These are phyloP conservation scores for Dendrolimus houi DNA, from an alignment of 2,888 invertebrate genomes.

Conservation along the genomic window DNA sequence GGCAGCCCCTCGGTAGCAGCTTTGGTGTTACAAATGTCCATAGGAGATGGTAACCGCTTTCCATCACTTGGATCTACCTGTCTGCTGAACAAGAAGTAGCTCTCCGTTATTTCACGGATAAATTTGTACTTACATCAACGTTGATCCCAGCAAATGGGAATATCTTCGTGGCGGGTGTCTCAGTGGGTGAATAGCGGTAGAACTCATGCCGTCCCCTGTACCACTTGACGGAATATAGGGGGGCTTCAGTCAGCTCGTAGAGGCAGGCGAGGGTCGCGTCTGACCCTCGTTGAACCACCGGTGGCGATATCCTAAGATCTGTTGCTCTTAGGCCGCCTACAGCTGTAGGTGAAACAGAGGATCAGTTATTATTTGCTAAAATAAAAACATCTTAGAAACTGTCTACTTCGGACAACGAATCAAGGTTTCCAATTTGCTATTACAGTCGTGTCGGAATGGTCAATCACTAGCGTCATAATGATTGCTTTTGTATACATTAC, in stretches of 20 bases:
- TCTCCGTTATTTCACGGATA: too few relatives aligned
- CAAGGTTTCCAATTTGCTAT: too few relatives aligned
- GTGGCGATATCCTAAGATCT: conserved; percentile 76
- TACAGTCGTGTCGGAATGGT: too few relatives aligned
- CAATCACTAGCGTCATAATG: too few relatives aligned
- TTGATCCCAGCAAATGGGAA: conserved; percentile 80
- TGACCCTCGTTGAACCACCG: conserved; percentile 77
- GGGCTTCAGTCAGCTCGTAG: conserved; percentile 80
- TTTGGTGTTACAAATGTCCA: too few relatives aligned
- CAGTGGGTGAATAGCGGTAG: conserved; percentile 80
- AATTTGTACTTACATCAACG: conserved; percentile 77
- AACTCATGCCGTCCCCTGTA: conserved; percentile 82
- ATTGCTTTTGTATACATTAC: too few relatives aligned
- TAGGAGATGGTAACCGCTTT: too few relatives aligned
- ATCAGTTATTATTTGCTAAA: background rate
- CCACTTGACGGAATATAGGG: conserved; percentile 82
- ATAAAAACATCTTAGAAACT: background rate
- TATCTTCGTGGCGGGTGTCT: conserved; percentile 79
- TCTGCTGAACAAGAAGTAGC: too few relatives aligned
- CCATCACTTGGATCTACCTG: too few relatives aligned
- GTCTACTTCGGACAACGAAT: too few relatives aligned
- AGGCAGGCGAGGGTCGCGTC: conserved; percentile 77
- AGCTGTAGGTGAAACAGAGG: conserved; percentile 25
- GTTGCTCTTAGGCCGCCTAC: conserved; percentile 71
- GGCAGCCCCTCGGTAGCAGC: too few relatives aligned